A percentile compares a stretch with the other conserved stretches of the same genome.
These are phyloP conservation scores for Zosterops japonicus DNA, from an alignment of 2,113 vertebrate genomes.

Conservation along the genomic window DNA sequence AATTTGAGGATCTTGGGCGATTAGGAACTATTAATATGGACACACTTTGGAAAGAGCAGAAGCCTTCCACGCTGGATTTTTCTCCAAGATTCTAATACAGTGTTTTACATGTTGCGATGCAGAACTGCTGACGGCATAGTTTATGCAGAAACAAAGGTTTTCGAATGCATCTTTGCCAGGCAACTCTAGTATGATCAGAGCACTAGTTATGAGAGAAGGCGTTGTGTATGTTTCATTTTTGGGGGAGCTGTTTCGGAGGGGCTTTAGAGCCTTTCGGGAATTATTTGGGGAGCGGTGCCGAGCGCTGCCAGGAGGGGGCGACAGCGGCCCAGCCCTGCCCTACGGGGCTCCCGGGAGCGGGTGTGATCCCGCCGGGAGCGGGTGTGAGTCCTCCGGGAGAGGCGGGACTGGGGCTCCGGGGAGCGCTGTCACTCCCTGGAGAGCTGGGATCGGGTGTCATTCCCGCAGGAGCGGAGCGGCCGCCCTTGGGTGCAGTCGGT, in stretches of 20 bases:
- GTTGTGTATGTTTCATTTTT: fast-evolving
- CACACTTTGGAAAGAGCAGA: not conserved
- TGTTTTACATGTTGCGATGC: not conserved
- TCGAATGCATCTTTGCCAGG: not conserved
- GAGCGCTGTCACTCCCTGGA: too few relatives aligned
- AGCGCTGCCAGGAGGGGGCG: not conserved
- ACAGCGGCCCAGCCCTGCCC: not conserved
- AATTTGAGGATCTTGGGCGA: fast-evolving
- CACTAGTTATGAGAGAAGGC: too few relatives aligned
- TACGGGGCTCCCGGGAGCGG: not conserved
- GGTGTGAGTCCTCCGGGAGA: too few relatives aligned
- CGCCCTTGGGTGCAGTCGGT: not conserved
- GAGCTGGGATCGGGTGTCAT: not conserved
- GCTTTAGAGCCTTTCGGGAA: not conserved
- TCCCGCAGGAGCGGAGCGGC: not conserved
- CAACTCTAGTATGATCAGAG: not conserved
- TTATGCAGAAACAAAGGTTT: not conserved
- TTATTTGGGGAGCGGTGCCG: not conserved
- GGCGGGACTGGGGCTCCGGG: too few relatives aligned
- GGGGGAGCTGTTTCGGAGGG: not conserved
- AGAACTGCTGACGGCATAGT: fast-evolving
- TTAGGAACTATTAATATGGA: not conserved
- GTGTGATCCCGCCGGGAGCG: too few relatives aligned
- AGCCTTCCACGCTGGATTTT: not conserved
- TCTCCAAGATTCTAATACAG: not conserved